Conservation (phyloP, 2,113 vertebrate genomes). For the Guaruba guarouba region DNA sequence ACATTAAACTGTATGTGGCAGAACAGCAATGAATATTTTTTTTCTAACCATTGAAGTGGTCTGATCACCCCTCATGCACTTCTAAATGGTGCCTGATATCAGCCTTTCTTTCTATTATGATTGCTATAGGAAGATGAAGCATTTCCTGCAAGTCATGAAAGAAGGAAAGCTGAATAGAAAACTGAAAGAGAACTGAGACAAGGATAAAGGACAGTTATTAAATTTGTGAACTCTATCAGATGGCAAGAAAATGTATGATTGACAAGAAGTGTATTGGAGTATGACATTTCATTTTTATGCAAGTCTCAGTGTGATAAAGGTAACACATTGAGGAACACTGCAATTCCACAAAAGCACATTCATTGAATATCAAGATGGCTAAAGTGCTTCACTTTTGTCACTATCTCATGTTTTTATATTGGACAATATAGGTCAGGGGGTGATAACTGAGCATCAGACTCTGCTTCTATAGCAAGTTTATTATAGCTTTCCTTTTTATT, state of each 20-base stretch:
- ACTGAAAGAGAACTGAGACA: slow-evolving; percentile 67
- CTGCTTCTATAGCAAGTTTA: slow-evolving; percentile 35
- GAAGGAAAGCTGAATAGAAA: slow-evolving; percentile 63
- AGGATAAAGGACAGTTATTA: slow-evolving; percentile 79
- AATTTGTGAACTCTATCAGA: slow-evolving; percentile 76
- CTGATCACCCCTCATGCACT: slow-evolving; percentile 32
- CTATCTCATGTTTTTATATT: slow-evolving; percentile 55
- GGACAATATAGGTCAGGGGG: slow-evolving; percentile 37
- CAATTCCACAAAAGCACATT: slow-evolving; percentile 55
- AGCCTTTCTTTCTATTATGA: slow-evolving; percentile 45
- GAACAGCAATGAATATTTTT: neutral
- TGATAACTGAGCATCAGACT: slow-evolving; percentile 42
- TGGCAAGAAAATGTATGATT: slow-evolving; percentile 74
- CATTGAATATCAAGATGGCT: slow-evolving; percentile 60
- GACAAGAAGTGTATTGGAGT: slow-evolving; percentile 71
- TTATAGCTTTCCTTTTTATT: neutral
- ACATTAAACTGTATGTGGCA: neutral
- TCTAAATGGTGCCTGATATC: slow-evolving; percentile 49
- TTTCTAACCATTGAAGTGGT: slow-evolving; percentile 32
- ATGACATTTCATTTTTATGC: slow-evolving; percentile 79
- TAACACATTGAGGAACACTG: slow-evolving; percentile 65
- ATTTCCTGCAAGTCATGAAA: slow-evolving; percentile 66
- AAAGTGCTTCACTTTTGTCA: slow-evolving; percentile 47
- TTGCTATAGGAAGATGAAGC: slow-evolving; percentile 53
- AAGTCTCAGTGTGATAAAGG: slow-evolving; percentile 70